Percentiles rank a stretch among this genome's conserved stretches.
These are phyloP conservation scores for Willisornis vidua DNA, from an alignment of 2,113 vertebrate species.

Conservation along the genomic window DNA sequence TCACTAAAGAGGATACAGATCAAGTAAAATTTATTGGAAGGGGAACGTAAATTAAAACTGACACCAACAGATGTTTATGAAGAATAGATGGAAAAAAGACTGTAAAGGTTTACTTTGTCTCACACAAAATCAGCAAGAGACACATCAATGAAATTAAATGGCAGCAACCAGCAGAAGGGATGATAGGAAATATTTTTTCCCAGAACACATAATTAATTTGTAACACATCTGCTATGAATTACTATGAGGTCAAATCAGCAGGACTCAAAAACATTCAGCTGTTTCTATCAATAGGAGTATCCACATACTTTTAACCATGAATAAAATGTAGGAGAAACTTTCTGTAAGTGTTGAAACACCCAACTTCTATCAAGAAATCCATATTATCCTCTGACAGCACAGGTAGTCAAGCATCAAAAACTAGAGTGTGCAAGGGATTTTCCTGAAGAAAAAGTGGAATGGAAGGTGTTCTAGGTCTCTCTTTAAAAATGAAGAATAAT, in stretches of 20 bases:
- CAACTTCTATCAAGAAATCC: not conserved
- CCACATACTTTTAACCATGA: not conserved
- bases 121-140: not conserved
- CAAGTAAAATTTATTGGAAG: not conserved
- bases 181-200: not conserved
- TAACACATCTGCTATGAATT: not conserved
- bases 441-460: not conserved
- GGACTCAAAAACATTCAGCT: not conserved
- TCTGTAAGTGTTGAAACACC: not conserved
- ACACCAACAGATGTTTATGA: constrained; percentile 26
- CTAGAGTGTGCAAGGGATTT: fast-evolving
- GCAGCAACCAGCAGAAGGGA: not conserved
- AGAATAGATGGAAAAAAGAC: not conserved
- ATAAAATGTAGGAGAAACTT: not conserved
- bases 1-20: not conserved
- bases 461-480: not conserved
- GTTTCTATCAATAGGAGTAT: not conserved
- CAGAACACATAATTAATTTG: constrained; percentile 25
- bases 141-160: not conserved
- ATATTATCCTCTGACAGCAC: not conserved
- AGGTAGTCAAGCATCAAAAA: not conserved
- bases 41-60: constrained; percentile 9
- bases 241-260: not conserved
- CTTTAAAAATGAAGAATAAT: not conserved
- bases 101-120: not conserved